A percentile compares a stretch with the other conserved stretches of the same genome.
phyloP scores from a whole-genome alignment of 2,797 vertebrate species.

The Sciurus vulgaris region DNA sequence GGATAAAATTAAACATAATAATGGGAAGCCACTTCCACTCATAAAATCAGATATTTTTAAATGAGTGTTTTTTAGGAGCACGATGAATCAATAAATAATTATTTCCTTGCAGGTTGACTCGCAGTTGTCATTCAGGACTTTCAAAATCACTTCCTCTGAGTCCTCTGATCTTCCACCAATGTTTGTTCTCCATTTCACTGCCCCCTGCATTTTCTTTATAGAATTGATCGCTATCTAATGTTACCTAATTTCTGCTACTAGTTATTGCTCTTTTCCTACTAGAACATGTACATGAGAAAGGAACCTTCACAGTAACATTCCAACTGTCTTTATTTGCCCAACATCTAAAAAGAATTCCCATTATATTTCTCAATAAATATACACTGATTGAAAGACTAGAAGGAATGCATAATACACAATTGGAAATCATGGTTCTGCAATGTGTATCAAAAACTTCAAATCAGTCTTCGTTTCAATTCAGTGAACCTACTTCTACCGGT shows the following conservation, averaged over 20 bases:
- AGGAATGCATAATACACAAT: background rate
- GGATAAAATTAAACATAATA: background rate
- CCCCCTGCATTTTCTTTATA: background rate
- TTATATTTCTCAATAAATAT: background rate
- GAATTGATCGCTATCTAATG: background rate
- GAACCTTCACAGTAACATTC: background rate
- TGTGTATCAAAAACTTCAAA: slow-evolving; percentile 32
- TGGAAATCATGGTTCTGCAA: background rate
- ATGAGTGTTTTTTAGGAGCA: background rate
- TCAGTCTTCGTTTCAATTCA: slow-evolving; percentile 18
- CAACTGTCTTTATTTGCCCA: background rate
- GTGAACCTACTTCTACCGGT: background rate
- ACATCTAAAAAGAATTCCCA: background rate
- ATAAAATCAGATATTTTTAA: background rate
- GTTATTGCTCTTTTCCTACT: background rate
- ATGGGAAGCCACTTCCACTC: background rate
- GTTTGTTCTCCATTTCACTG: background rate
- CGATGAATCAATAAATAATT: background rate
- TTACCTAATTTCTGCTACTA: background rate
- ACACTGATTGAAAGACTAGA: background rate
- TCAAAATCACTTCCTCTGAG: background rate
- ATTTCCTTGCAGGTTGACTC: background rate
- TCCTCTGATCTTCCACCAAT: background rate
- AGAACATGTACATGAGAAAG: background rate
- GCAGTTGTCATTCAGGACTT: background rate